Base-by-base conservation (phyloP, 37 sponge, comb jelly and placozoan species). In the Agelas oroides region DNA sequence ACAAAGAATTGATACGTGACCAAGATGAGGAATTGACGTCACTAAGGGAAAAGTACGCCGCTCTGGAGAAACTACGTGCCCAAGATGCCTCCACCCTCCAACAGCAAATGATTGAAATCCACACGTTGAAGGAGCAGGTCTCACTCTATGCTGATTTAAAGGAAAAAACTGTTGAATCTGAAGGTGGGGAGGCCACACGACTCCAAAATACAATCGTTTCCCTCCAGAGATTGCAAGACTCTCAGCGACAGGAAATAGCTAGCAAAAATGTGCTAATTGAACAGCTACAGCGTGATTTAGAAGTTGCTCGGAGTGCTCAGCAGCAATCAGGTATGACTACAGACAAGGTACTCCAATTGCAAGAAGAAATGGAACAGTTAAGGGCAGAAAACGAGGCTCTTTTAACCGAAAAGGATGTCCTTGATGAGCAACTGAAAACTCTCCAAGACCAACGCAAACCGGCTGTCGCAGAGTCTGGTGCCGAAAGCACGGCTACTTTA, bases 1-100 rank as follows among this genome's bases (percentile, higher is more conserved):
- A 95, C 84, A 95, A 95, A 65, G 96, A 95, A 21, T 82, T 95
- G 60, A 89, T 95, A 15, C 59, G 93, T 52, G 93, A 92, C 52
- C 90, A 83, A 40, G 86, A 84, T 74, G 55, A 60, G 55, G 84
- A 86, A 67, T 64, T 91, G 5, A 41, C 53, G 0, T 24, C 65
- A 12, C 56, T 77, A 21, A 78, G 55, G 40, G 57, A 32, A 31
- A 84, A 79, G 55, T 73, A 79, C 36, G 17, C 66, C 14, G 78
- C 31, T 23, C 72, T 90, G 75, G 85, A 90, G 73, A 78, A 69
- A 38, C 33, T 62, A 0, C 59, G 58, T 19, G 25, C 69, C 15
- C 21, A 35, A 3, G 77, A 83, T 41, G 36, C 64, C 20, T 30
- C 36, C n/a, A 52, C 79, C 24, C 38, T 87, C 30, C 58, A 40